phyloP scores from a whole-genome alignment of 2,888 invertebrate genomes.

The Poecilus cupreus region DNA sequence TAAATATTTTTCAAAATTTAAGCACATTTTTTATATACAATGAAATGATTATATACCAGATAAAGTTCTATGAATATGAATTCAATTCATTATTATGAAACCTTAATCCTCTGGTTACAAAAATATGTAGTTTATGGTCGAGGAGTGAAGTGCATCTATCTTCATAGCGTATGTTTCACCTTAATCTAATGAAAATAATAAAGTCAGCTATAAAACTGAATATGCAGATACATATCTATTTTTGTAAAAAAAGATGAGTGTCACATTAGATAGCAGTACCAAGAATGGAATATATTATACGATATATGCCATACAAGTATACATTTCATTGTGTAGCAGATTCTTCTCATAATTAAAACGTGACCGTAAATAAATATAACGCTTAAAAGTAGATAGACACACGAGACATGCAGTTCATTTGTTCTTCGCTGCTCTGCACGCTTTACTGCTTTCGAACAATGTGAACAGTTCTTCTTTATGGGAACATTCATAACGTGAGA shows the following conservation, averaged over 20 bases:
- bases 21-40: no score
- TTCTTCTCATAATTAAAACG: conserved; percentile 29
- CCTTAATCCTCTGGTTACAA: no score
- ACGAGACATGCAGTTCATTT: neutral
- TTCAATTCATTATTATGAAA: no score
- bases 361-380: conserved; percentile 23
- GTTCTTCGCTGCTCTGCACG: neutral
- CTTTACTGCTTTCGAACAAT: neutral
- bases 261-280: neutral
- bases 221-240: neutral
- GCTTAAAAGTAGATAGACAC: conserved; percentile 23
- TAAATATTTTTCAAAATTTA: no score
- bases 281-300: neutral
- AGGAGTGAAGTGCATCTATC: neutral
- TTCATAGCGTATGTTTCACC: neutral
- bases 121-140: neutral
- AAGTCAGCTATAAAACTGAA: no score
- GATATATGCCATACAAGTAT: neutral
- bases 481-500: conserved; percentile 1
- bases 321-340: neutral
- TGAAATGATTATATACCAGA: no score
- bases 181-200: no score
- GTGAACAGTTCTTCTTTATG: conserved; percentile 9
- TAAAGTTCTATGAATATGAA: no score
- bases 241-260: neutral